phyloP scores from a whole-genome alignment of 2,797 vertebrate species.

The Hozukius guyotensis region DNA sequence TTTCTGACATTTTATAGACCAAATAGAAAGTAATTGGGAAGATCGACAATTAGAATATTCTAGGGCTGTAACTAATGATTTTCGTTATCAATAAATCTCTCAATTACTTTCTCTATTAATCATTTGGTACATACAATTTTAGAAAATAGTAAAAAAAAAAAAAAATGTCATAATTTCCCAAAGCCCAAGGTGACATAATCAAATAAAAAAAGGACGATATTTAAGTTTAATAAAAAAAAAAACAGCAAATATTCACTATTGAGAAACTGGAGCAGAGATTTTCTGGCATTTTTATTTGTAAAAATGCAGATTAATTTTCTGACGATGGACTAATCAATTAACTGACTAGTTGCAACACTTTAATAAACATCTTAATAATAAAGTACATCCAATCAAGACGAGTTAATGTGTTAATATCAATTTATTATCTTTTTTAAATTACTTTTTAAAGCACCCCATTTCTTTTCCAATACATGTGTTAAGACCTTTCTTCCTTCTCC shows the following conservation, averaged over 20 bases:
- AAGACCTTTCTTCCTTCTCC: constrained; percentile 52
- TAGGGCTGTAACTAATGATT: neutral
- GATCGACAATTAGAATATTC: neutral
- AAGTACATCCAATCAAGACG: constrained; percentile 57
- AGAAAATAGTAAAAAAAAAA: neutral
- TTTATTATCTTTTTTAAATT: constrained; percentile 84
- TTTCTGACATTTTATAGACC: neutral
- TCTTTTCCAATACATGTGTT: constrained; percentile 74
- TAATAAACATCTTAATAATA: neutral
- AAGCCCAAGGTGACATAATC: neutral
- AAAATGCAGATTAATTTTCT: neutral
- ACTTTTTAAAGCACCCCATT: constrained; percentile 78
- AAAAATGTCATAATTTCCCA: neutral
- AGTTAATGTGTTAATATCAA: constrained; percentile 81
- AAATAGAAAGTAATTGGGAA: neutral
- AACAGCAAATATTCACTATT: neutral
- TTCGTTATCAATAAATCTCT: neutral
- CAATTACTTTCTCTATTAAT: neutral
- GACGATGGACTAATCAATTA: accelerated
- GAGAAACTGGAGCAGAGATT: neutral
- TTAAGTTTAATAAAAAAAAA: neutral
- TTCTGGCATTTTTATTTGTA: neutral
- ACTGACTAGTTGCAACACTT: neutral
- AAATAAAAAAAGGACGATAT: neutral
- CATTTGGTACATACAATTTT: neutral